Base-by-base conservation (phyloP, 1,140 invertebrate species). In the Hylyphantes graminicola region DNA sequence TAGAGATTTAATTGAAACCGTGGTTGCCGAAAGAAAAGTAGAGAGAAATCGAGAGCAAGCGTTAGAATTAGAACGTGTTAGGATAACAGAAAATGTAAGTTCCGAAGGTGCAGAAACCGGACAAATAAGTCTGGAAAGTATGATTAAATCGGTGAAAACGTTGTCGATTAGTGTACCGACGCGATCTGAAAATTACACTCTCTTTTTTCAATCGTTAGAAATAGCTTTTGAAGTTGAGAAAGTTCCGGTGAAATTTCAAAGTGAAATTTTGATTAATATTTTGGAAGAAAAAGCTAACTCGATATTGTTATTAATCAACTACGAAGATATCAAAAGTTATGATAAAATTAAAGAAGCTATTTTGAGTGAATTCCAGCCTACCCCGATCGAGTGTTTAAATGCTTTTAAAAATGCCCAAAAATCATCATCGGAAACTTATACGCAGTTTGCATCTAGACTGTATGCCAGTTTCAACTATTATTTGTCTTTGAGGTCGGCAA, bases 241-340 rank as follows among this genome's bases (percentile, higher is more conserved):
- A 19, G 67, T 70, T 13, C 35, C 67, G 10, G 1, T 9, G 7
- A 50, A 70, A 35, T 51, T 50, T 7, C 35, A 70, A 51, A 50
- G 21, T 8, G 35, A 70, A 48, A 70, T 51, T 50, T 51, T 70
- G 13, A 70, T 70, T 13, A 70, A 70, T 70, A 70, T 70, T 70
- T 21, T 70, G 3, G 21, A 50, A 50, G 67, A 70, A 70, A 70
- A 70, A 70, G 67, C 67, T 11, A 67, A 21, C 19, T 11, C 11
- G 11, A 67, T 67, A 11, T 21, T 70, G 15, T 50, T 70, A 15
- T 50, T 50, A 11, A 70, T 70, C 35, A 15, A 21, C 11, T 8
- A 70, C 35, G 51, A 70, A 21, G 17, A 70, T 50, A 13, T 70
- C 10, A 8, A 70, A 70, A n/a, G 51, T 70, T 70, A 70, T 48